phyloP scores from a whole-genome alignment of 2,888 invertebrate species.

The Pyralis farinalis region DNA sequence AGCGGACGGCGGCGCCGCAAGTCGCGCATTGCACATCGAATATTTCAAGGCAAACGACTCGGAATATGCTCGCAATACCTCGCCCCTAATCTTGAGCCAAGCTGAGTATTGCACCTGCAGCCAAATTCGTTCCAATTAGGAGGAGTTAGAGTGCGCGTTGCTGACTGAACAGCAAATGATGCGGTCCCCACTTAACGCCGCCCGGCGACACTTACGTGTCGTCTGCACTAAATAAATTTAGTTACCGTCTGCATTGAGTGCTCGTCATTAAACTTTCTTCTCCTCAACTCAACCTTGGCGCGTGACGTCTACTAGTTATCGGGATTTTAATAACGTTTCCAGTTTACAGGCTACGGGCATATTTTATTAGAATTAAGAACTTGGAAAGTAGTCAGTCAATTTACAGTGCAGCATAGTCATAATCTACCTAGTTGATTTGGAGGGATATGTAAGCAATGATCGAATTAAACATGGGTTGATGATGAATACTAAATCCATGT shows the following conservation, averaged over 20 bases:
- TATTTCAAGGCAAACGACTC: constrained; percentile 68
- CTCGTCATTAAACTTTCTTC: constrained; percentile 75
- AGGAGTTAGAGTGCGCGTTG: constrained; percentile 75
- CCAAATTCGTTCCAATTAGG: constrained; percentile 80
- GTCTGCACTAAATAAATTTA: constrained; percentile 72
- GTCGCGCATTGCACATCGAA: constrained; percentile 70
- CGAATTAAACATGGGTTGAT: no score
- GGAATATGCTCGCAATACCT: constrained; percentile 72
- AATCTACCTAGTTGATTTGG: no score
- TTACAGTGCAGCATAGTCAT: no score
- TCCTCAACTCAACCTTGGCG: constrained; percentile 49
- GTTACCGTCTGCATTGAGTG: constrained; percentile 65
- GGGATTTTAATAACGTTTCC: constrained; percentile 40
- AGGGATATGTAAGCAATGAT: no score
- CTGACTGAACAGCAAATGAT: constrained; percentile 78
- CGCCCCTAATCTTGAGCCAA: constrained; percentile 78
- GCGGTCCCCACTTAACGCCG: constrained; percentile 73
- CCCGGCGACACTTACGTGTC: constrained; percentile 67
- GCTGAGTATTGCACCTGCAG: constrained; percentile 79
- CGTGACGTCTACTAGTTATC: constrained; percentile 62
- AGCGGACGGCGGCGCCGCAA: constrained; percentile 53
- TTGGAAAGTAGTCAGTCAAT: no score
- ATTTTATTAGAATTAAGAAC: neutral
- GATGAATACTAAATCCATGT: no score
- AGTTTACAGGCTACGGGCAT: constrained; percentile 25